Evolutionary conservation across 1,140 invertebrate species (phyloP).

Genomic region (Drosophila sturtevanti): DNA sequence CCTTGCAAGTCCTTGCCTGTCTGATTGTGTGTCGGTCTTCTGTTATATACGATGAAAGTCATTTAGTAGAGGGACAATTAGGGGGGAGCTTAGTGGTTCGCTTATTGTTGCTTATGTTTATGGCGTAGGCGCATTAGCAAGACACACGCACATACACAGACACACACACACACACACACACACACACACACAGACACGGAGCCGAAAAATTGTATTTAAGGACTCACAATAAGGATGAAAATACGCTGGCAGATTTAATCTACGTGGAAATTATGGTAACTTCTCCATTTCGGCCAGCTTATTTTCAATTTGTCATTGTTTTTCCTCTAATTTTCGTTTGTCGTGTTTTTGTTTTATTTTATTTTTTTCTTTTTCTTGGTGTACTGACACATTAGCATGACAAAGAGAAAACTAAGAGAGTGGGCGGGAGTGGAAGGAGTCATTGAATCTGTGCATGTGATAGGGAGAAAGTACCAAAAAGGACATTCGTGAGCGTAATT

Average conservation of each 20-base stretch:
- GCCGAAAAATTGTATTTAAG: not conserved
- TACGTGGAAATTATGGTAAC: conserved; percentile 33
- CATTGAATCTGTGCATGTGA: not conserved
- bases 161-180: conserved; percentile 37
- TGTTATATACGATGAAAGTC: conserved; percentile 2
- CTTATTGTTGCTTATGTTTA: conserved; percentile 65
- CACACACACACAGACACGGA: not conserved
- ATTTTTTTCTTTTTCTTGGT: not conserved
- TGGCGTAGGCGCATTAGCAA: conserved; percentile 60
- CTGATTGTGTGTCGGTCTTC: not conserved
- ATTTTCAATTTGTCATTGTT: conserved; percentile 63
- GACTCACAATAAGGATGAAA: conserved; percentile 31
- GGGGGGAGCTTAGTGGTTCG: conserved; percentile 41
- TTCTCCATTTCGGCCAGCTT: conserved; percentile 21
- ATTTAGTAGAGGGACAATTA: conserved; percentile 54
- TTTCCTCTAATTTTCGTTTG: conserved; percentile 22
- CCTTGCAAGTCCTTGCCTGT: conserved; percentile 19
- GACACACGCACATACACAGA: not conserved
- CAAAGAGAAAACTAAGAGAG: not conserved
- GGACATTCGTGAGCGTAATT: conserved; percentile 37
- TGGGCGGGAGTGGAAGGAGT: not conserved
- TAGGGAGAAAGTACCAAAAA: conserved; percentile 10
- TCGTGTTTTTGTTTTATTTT: not conserved
- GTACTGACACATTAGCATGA: conserved; percentile 7
- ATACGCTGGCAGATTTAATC: conserved; percentile 44